Conservation (phyloP, 2,888 invertebrate genomes). For the Cactoblastis cactorum region DNA sequence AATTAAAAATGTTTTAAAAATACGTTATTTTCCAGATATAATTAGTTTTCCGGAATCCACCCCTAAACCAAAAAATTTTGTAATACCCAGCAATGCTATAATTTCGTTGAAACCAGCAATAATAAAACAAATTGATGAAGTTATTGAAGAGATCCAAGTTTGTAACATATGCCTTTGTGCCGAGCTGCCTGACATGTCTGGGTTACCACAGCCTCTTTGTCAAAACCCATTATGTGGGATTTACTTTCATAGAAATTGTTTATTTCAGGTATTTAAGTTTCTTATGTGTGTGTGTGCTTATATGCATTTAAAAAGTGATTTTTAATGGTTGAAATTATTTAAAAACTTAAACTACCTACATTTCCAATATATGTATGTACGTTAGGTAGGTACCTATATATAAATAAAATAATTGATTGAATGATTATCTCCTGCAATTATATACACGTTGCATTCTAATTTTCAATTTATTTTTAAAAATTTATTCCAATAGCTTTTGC, state of each 20-base stretch:
- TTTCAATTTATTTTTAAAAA: no score
- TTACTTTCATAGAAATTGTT: slow-evolving; percentile 57
- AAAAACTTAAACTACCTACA: no score
- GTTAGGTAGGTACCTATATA: no score
- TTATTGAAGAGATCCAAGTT: slow-evolving; percentile 22
- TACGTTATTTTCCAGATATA: slow-evolving; percentile 36
- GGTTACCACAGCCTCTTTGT: slow-evolving; percentile 62
- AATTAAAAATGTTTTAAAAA: neutral
- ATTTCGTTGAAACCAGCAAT: neutral
- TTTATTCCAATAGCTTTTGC: no score
- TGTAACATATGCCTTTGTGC: slow-evolving; percentile 62
- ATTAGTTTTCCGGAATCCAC: slow-evolving; percentile 35
- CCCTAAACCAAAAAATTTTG: neutral
- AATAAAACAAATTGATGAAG: slow-evolving; percentile 8
- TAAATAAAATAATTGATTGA: no score
- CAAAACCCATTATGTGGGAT: slow-evolving; percentile 54
- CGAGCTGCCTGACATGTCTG: slow-evolving; percentile 40
- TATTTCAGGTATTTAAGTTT: slow-evolving; percentile 48
- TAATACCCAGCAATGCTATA: no score
- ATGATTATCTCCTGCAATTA: no score
- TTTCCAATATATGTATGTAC: no score
- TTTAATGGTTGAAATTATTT: no score
- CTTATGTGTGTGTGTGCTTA: neutral
- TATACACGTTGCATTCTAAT: no score
- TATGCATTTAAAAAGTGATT: no score